Evolutionary conservation across 2,797 vertebrate species (phyloP), one percentile per base, ranked within the genome.

Genomic region (Schizopygopsis pylzovi): DNA sequence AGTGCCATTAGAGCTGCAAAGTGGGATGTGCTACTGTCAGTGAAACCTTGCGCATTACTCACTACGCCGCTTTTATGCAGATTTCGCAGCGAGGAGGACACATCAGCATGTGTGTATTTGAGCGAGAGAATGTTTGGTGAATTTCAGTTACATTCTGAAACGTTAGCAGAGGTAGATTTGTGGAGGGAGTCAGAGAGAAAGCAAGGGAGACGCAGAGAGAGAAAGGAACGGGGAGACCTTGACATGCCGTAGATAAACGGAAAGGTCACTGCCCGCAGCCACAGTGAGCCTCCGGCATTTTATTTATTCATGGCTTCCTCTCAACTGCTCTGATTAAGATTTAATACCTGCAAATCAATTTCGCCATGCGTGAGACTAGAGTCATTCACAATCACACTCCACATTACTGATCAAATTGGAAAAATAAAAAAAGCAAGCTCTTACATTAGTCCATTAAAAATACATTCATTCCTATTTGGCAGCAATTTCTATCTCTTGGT

Each of bases 241-340:
- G 90, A 92, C 85, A 61, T 45, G 85, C 87, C 86, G 88, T 92
- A 89, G 93, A 94, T 91, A 92, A 94, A 93, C 87, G 89, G 92
- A 86, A 89, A 92, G 91, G 91, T 93, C 87, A 89, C 75, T 54
- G 88, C 89, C 79, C 33, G 78, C 86, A 65, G 90, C 91, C 91
- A 87, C 86, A 56, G 90, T 82, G 78, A 90, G 89, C 89, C 85
- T 79, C 65, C 81, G 85, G 84, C 8, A 28, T 84, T 87, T 92
- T 87, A 87, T 83, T 91, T 92, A 92, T 92, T 93, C 85, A 90
- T 88, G 90, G 85, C 84, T 90, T 83, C 71, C 70, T 87, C 25
- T 78, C 86, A 79, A 61, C 78, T 84, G 88, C 83, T 18, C 33
- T 84, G 61, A 87, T 89, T 85, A 81, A 90, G 84, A 91, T 91